These are phyloP conservation scores for Salminus brasiliensis DNA, from an alignment of 2,113 vertebrate species.

Conservation along the genomic window DNA sequence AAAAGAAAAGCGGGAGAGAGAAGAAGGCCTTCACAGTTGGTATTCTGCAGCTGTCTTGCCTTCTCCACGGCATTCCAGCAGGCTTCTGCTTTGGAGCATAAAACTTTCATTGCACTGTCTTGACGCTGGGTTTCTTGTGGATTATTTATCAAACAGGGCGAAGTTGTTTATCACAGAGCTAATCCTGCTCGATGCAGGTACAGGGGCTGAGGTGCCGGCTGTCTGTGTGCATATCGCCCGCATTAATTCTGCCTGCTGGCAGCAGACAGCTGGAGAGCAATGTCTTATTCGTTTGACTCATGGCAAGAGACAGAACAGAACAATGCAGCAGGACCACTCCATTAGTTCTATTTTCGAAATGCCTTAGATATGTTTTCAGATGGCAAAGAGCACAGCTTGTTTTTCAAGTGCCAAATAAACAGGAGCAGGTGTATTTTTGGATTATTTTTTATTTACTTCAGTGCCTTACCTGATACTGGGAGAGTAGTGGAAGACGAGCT, in stretches of 20 bases:
- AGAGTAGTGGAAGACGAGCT: not conserved
- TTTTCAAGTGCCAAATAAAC: not conserved
- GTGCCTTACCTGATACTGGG: not conserved
- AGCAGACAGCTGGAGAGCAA: slow-evolving; percentile 49
- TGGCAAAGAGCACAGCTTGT: not conserved
- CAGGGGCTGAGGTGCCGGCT: slow-evolving; percentile 16
- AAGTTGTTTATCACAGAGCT: slow-evolving; percentile 73
- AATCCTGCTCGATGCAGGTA: slow-evolving; percentile 65
- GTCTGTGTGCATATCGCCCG: slow-evolving; percentile 14
- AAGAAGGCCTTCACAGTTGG: slow-evolving; percentile 33
- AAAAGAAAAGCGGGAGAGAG: not conserved
- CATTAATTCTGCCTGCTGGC: slow-evolving; percentile 45
- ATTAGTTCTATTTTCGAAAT: slow-evolving; percentile 4
- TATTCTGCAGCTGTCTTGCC: slow-evolving; percentile 25
- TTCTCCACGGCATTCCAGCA: slow-evolving; percentile 23
- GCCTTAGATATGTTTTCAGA: not conserved
- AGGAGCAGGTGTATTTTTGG: not conserved
- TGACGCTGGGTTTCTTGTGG: slow-evolving; percentile 71
- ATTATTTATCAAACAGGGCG: slow-evolving; percentile 75
- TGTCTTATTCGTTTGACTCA: slow-evolving; percentile 60
- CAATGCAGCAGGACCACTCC: slow-evolving; percentile 17
- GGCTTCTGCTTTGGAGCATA: slow-evolving; percentile 55
- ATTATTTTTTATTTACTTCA: not conserved
- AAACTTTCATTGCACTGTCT: slow-evolving; percentile 74
- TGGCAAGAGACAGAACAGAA: slow-evolving; percentile 18